These are phyloP conservation scores for Mormyrus proboscirostris DNA, from an alignment of 2,797 vertebrate genomes.

Conservation along the genomic window DNA sequence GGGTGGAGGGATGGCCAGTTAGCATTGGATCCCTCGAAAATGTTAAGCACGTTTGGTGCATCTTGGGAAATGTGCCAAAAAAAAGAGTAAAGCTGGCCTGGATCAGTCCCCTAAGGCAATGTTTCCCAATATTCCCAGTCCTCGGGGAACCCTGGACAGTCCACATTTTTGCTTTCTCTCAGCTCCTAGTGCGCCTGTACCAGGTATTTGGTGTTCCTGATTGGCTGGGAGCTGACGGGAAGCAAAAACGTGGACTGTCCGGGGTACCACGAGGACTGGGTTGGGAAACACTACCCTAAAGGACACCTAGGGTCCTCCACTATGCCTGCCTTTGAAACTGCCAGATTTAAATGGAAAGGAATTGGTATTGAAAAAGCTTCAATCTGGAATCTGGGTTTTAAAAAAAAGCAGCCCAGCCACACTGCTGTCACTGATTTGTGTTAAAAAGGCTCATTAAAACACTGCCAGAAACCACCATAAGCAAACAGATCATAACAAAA, in stretches of 20 bases:
- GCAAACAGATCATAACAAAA: conserved; percentile 6
- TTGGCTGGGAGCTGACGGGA: not conserved
- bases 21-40: not conserved
- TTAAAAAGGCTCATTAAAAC: not conserved
- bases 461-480: not conserved
- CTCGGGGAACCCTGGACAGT: not conserved
- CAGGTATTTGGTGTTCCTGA: too few relatives aligned
- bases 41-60: not conserved
- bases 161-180: not conserved
- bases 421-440: not conserved
- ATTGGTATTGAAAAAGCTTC: not conserved
- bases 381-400: not conserved
- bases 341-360: not conserved
- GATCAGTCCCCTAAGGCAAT: not conserved
- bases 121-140: not conserved
- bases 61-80: not conserved
- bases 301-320: not conserved
- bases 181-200: not conserved
- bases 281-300: not conserved
- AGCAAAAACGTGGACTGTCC: not conserved
- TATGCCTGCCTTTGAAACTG: not conserved
- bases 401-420: not conserved
- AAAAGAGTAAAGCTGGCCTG: not conserved
- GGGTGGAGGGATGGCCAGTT: not conserved
- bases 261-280: not conserved